Evolutionary conservation across 2,113 vertebrate species (phyloP), one percentile per base, ranked within the genome.

Genomic region (Paratilapia polleni): DNA sequence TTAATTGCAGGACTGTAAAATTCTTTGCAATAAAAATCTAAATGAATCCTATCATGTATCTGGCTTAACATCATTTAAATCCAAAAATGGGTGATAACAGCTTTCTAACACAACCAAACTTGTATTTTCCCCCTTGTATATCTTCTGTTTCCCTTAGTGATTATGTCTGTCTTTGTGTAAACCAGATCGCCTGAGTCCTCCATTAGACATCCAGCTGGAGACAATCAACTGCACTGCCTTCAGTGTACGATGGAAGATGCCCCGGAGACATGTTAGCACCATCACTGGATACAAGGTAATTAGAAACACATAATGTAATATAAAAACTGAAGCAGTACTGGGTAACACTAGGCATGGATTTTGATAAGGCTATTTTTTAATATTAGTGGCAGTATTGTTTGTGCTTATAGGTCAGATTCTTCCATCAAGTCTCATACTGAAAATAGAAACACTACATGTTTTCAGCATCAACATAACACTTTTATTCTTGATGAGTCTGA

Each of bases 171-270:
- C 41, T 89, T 93, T 93, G 56, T 88, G 1, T 91, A 4, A 88
- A 41, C 61, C 94, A 99, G 98, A 97, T 81, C 97, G 97, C 12
- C 80, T 97, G 90, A 98, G 97, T 57, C 97, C 98, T 80, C 98
- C 98, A 24, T 86, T 97, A 0, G 96, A 97, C 80, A 96, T 99
- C 74, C 90, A 94, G 84, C 91, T 99, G 93, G 96, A 97, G 19
- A 94, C 97, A 0, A 38, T 98, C 88, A 99, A 99, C 95, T 99
- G 98, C 80, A 98, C 98, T 1, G 96, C 98, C 0, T 95, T 99
- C 89, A 96, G 95, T 0, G 94, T 98, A 66, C 97, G 96, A 74
- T 99, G 98, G 98, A 97, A 96, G 88, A 97, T 97, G 96, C 98
- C 97, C 8, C 94, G 95, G 15, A 95, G 96, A 79, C 96, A 97